A percentile compares a stretch with the other conserved stretches of the same genome.
Evolutionary conservation across 2,797 vertebrate species (phyloP).

Genomic region (Enteromius anoplus): DNA sequence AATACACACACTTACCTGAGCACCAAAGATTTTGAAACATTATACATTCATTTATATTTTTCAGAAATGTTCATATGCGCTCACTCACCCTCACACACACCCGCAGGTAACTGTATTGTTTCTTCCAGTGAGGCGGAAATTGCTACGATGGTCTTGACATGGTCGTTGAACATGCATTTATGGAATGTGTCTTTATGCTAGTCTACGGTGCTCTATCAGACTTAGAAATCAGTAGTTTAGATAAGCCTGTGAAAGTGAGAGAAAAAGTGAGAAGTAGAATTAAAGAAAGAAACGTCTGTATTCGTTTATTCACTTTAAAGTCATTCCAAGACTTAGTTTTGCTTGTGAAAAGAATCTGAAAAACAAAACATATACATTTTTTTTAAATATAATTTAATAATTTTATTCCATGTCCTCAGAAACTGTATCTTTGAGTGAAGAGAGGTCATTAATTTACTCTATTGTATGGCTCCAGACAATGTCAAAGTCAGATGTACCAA

Average conservation of each 20-base stretch:
- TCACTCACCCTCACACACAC: background rate
- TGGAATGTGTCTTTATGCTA: conserved; percentile 30
- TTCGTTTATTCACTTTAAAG: background rate
- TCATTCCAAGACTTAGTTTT: background rate
- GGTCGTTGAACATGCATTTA: conserved; percentile 26
- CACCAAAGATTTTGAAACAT: background rate
- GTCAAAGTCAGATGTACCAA: background rate
- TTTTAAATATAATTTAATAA: background rate
- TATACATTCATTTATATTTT: background rate
- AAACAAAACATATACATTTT: background rate
- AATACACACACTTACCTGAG: background rate
- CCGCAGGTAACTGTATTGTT: conserved; percentile 31
- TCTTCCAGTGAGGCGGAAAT: conserved; percentile 37
- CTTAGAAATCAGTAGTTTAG: conserved; percentile 43
- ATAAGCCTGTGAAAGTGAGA: conserved; percentile 21
- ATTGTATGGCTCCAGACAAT: background rate
- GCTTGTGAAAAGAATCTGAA: background rate
- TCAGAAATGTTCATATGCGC: background rate
- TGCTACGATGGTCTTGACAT: conserved; percentile 34
- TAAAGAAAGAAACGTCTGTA: background rate
- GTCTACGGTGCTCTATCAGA: conserved; percentile 23
- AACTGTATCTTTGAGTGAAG: background rate
- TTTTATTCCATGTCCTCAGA: background rate
- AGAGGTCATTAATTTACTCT: background rate
- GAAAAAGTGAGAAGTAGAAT: background rate